phyloP scores from a whole-genome alignment of 2,113 vertebrate species.

The Dipodomys spectabilis region DNA sequence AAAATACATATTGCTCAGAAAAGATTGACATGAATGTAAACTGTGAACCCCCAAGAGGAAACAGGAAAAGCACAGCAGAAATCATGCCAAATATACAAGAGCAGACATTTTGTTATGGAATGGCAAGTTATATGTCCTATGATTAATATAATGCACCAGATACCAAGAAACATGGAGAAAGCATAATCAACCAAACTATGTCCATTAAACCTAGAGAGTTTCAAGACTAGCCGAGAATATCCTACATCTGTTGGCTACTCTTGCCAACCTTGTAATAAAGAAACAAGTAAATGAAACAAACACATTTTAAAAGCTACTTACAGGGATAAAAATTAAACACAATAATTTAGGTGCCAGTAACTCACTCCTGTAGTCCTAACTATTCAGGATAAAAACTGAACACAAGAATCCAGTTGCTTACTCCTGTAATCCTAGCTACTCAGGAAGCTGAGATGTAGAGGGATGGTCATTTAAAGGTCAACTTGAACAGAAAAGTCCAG shows the following conservation, averaged over 20 bases:
- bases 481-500: too few species aligned
- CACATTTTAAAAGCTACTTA: background rate
- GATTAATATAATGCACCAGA: background rate
- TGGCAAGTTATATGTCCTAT: background rate
- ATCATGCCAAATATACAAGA: background rate
- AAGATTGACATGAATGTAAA: rapidly evolving
- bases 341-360: too few species aligned
- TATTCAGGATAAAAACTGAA: background rate
- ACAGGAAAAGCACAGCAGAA: background rate
- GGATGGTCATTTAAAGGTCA: too few species aligned
- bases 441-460: too few species aligned
- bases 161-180: background rate
- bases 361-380: too few species aligned
- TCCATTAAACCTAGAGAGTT: background rate
- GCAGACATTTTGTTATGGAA: background rate
- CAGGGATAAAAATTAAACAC: background rate
- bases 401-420: background rate
- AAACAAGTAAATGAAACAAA: background rate
- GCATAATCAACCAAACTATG: background rate
- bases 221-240: background rate
- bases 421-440: too few species aligned
- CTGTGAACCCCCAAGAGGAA: background rate
- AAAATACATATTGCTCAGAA: background rate
- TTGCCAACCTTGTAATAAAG: background rate
- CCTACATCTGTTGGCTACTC: background rate